phyloP scores from a whole-genome alignment of 92 coral and sea anemone genomes.

The Muricea muricata region DNA sequence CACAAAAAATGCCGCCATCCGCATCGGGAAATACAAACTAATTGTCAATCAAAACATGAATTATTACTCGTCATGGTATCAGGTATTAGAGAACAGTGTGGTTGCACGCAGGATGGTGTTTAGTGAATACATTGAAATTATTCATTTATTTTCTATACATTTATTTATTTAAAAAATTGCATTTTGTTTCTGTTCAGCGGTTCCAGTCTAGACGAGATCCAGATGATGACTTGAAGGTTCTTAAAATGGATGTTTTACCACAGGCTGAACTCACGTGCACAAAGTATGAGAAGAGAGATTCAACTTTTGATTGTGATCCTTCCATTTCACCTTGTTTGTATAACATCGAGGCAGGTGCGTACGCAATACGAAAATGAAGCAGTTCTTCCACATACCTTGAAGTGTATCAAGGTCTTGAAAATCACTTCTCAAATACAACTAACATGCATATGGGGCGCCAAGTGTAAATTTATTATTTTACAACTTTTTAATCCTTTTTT shows the following conservation, averaged over 20 bases:
- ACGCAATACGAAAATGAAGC: too few species aligned
- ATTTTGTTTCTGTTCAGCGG: not conserved
- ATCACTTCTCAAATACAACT: too few species aligned
- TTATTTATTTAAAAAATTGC: too few species aligned
- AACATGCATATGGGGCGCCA: too few species aligned
- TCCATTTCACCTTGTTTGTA: slow-evolving; percentile 85
- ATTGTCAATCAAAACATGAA: slow-evolving; percentile 88
- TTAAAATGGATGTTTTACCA: slow-evolving; percentile 64
- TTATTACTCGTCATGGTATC: slow-evolving; percentile 83
- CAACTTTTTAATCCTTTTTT: too few species aligned
- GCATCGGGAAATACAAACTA: slow-evolving; percentile 80
- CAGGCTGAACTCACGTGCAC: slow-evolving; percentile 91
- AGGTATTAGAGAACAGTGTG: slow-evolving; percentile 56
- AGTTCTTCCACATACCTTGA: too few species aligned
- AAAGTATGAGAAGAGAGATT: slow-evolving; percentile 57
- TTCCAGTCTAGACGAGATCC: slow-evolving; percentile 28
- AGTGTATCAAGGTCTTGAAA: too few species aligned
- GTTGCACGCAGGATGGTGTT: too few species aligned
- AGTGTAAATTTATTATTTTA: too few species aligned
- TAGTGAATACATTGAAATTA: too few species aligned
- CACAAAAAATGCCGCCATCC: slow-evolving; percentile 86
- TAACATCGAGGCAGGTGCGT: slow-evolving; percentile 75
- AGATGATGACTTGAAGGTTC: slow-evolving; percentile 59
- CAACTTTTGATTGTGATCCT: slow-evolving; percentile 74
- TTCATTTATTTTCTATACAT: not conserved